Conservation (phyloP, 2,797 vertebrate species). For the Darevskia mixta region DNA sequence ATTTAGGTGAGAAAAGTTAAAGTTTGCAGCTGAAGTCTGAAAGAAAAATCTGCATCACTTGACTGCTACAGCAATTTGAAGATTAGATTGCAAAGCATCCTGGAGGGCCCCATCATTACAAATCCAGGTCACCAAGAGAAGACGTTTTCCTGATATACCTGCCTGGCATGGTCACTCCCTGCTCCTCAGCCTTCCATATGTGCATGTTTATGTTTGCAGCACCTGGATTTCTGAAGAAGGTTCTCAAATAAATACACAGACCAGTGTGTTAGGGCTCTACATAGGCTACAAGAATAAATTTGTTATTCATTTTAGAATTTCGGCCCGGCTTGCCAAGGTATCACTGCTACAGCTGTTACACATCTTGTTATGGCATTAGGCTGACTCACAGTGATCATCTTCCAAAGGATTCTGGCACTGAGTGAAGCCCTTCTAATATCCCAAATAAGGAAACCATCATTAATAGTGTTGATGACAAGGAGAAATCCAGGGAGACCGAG, state of each 20-base stretch:
- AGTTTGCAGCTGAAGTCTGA: neutral
- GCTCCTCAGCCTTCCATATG: neutral
- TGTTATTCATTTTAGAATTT: slow-evolving; percentile 72
- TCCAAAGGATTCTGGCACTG: slow-evolving; percentile 64
- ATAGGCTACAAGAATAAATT: slow-evolving; percentile 67
- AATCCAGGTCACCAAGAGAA: neutral
- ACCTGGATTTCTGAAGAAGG: neutral
- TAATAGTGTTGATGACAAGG: slow-evolving; percentile 55
- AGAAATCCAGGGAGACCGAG: slow-evolving; percentile 40
- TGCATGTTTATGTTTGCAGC: neutral
- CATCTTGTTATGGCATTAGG: slow-evolving; percentile 72
- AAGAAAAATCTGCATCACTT: neutral
- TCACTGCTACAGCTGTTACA: slow-evolving; percentile 71
- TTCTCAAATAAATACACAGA: neutral
- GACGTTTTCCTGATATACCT: neutral
- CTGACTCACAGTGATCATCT: slow-evolving; percentile 71
- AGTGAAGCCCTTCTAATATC: slow-evolving; percentile 49
- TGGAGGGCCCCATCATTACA: too few species aligned
- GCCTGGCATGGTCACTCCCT: neutral
- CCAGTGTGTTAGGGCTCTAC: slow-evolving; percentile 57
- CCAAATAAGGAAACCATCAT: slow-evolving; percentile 50
- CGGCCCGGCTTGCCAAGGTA: slow-evolving; percentile 71
- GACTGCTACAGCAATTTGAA: neutral
- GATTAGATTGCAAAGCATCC: neutral
- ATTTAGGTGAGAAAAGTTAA: too few species aligned